phyloP scores from a whole-genome alignment of 2,888 invertebrate species.

The Holacanthella duospinosa region DNA sequence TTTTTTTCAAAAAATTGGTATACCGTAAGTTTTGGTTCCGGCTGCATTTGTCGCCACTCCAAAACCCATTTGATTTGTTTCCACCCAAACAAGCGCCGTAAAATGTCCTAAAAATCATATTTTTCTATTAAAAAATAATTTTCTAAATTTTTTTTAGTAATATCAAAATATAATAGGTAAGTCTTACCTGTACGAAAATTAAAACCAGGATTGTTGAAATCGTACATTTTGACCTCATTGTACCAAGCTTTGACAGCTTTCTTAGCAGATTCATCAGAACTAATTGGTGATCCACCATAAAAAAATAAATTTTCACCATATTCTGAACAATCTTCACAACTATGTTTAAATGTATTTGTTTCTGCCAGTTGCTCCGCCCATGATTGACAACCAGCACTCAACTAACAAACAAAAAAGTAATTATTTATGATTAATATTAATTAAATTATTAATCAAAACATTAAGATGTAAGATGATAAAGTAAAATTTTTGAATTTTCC shows the following conservation, averaged over 20 bases:
- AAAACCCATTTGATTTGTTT: constrained; percentile 2
- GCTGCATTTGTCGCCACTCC: not conserved
- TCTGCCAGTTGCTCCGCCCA: constrained; percentile 2
- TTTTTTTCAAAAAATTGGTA: too few relatives aligned
- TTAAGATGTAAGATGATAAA: not conserved
- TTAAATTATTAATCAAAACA: too few relatives aligned
- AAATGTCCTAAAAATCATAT: constrained; percentile 4
- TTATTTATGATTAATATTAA: not conserved
- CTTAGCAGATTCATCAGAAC: not conserved
- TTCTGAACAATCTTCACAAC: not conserved
- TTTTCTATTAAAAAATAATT: not conserved
- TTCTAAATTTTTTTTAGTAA: not conserved
- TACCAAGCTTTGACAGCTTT: constrained; percentile 6
- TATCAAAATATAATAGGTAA: not conserved
- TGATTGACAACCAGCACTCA: not conserved
- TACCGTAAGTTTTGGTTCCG: not conserved
- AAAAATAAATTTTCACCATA: constrained; percentile 5
- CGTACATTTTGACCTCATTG: constrained; percentile 1
- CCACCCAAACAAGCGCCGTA: constrained; percentile 8
- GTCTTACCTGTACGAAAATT: not conserved
- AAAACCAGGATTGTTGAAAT: constrained; percentile 4
- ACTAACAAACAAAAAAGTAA: not conserved
- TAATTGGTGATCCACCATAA: not conserved
- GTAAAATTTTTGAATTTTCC: not conserved
- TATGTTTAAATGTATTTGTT: not conserved